phyloP scores from a whole-genome alignment of 2,113 vertebrate genomes.

The Pao palembangensis region DNA sequence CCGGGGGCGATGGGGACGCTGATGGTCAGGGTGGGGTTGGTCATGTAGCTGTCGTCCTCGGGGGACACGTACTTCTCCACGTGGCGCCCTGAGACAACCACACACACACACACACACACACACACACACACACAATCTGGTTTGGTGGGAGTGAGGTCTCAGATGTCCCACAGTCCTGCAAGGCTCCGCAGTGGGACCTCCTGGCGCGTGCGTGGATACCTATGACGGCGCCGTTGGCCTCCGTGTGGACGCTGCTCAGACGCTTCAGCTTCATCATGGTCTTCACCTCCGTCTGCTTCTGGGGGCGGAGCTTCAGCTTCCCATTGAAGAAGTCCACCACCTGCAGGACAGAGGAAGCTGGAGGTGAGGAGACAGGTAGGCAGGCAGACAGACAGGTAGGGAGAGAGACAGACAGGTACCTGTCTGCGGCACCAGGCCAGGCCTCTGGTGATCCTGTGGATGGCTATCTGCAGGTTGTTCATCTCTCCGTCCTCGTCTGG shows the following conservation, averaged over 20 bases:
- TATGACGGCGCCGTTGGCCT: constrained; percentile 75
- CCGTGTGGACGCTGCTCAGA: constrained; percentile 74
- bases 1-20: constrained; percentile 93
- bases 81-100: constrained; percentile 49
- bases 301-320: constrained; percentile 76
- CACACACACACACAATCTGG: background rate
- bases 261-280: constrained; percentile 85
- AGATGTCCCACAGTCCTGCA: background rate
- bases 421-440: constrained; percentile 76
- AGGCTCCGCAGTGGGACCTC: too few relatives aligned
- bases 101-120: background rate
- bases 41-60: constrained; percentile 81
- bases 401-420: constrained; percentile 18
- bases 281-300: constrained; percentile 82
- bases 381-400: background rate
- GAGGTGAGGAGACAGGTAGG: background rate
- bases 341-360: constrained; percentile 18
- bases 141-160: background rate
- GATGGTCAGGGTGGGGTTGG: constrained; percentile 79
- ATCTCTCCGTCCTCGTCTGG: constrained; percentile 93
- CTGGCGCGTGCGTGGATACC: constrained; percentile 19
- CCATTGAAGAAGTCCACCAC: constrained; percentile 84
- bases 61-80: constrained; percentile 70
- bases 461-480: constrained; percentile 96
- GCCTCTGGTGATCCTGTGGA: constrained; percentile 86